Percentiles rank a stretch among this genome's conserved stretches.
Evolutionary conservation across 1,140 invertebrate species (phyloP).

Genomic region (Tyrophagus putrescentiae): DNA sequence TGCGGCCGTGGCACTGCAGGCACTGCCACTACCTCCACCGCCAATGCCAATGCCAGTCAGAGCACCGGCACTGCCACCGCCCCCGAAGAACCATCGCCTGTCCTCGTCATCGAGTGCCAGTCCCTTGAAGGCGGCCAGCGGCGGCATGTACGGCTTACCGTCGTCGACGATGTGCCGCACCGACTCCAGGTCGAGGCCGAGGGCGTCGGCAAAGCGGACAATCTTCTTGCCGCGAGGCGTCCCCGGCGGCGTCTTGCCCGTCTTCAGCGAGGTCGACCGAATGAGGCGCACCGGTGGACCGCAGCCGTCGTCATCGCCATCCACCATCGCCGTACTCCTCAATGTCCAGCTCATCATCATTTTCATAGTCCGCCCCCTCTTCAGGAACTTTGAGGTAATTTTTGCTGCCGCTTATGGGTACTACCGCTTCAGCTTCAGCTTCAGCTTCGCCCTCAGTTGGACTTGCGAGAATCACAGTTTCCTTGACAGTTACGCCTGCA

Average conservation of each 20-base stretch:
- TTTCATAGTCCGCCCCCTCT: too few relatives aligned
- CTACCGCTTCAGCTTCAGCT: not conserved
- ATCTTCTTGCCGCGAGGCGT: constrained; percentile 71
- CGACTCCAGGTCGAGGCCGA: constrained; percentile 79
- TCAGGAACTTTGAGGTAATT: too few relatives aligned
- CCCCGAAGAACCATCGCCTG: not conserved
- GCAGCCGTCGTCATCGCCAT: constrained; percentile 6
- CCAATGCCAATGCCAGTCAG: too few relatives aligned
- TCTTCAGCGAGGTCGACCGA: constrained; percentile 71
- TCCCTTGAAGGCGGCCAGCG: constrained; percentile 44
- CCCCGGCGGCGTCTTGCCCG: constrained; percentile 35
- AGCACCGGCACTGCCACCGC: not conserved
- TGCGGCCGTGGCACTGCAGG: too few relatives aligned
- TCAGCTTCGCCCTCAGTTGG: not conserved
- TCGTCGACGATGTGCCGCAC: constrained; percentile 44
- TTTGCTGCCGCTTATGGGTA: not conserved
- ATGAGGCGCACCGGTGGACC: constrained; percentile 15
- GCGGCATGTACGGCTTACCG: constrained; percentile 70
- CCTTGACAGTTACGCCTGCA: not conserved
- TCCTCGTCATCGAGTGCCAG: constrained; percentile 5
- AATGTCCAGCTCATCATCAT: too few relatives aligned
- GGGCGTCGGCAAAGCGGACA: constrained; percentile 80
- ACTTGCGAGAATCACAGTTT: not conserved
- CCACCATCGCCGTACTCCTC: too few relatives aligned
- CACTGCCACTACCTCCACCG: too few relatives aligned